Evolutionary conservation across 2,113 vertebrate species (phyloP), one percentile per base, ranked within the genome.

Genomic region (Stigmatopora nigra): DNA sequence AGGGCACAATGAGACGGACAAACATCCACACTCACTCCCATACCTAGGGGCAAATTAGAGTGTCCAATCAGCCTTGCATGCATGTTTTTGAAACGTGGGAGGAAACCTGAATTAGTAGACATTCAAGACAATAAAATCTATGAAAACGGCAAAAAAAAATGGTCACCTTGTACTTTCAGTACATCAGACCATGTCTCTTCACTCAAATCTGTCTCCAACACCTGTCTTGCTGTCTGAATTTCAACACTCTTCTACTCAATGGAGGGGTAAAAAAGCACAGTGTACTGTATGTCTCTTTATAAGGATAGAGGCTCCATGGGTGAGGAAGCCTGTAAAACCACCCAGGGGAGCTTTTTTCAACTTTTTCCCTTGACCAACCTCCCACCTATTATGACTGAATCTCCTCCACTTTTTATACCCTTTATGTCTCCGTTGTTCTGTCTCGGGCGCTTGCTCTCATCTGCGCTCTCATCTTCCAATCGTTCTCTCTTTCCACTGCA

Each of bases 281-380:
- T 56, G 17, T 71, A 65, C 59, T 22, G 19, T 72, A 46, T 48
- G 45, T 61, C 59, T 61, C 19, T 22, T 22, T 22, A 45, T 61
- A 22, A 45, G 20, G 41, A 73, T 65, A 72, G 68, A 72, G 55
- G 44, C 61, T 59, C 67, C 41, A 38, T 63, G 72, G 68, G 77
- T 70, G 61, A 84, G 73, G 74, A 47, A 62, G 67, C 44, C 63
- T 56, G 63, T 78, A 70, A 61, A 84, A 77, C 66, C 69, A 65
- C 67, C 71, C 69, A 17, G 47, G 65, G 62, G 62, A 73, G 67
- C 25, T 49, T 73, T 49, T 76, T 62, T 47, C 55, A 60, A 44
- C 38, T 64, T 70, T 56, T 72, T 70, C 67, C 66, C 35, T 61
- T 48, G 55, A 6, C 55, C 56, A 53, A 10, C 31, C 5, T 44